Base-by-base conservation (phyloP, 2,888 invertebrate genomes). In the Escarpia spicata region DNA sequence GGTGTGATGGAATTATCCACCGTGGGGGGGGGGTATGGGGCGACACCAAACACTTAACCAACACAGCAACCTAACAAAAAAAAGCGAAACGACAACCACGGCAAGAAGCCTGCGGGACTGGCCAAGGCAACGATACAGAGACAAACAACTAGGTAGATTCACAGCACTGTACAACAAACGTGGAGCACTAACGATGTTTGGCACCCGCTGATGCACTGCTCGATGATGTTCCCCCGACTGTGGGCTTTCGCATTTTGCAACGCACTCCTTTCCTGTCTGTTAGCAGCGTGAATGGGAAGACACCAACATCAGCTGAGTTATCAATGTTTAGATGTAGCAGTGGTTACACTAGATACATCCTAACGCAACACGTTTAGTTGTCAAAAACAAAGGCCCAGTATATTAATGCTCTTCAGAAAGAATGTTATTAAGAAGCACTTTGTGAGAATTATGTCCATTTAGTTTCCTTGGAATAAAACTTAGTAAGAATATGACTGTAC, bases 181-280 rank as follows among this genome's bases (percentile, higher is more conserved):
- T 26, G 19, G 6, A 26, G 26, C 75, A 75, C 75, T 75, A 75
- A 75, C 75, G 75, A 75, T 75, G 75, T 75, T 75, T 75, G 26
- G 75, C 75, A 75, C n/a, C 26, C 6, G 75, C 75, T n/a, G 75
- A 75, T 75, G 75, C 75, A 6, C 26, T 75, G 75, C 75, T 75
- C 2, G 26, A 26, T 75, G 75, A n/a, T 6, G 75, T 75, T 75
- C 75, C 75, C 12, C 52, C 10, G 12, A 52, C 52, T 75, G 75
- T 3, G 52, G 52, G 15, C 52, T 52, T 52, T 26, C 19, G 75
- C 75, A 75, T 75, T 75, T 75, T 75, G 75, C 75, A 75, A 75
- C 75, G 75, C 75, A 75, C 75, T 19, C 75, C 75, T 75, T 75
- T 75, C 75, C 75, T 75, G 75, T 75, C 75, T 75, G 75, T 75